Conservation (phyloP, 2,113 vertebrate species). For the Chitala chitala region DNA sequence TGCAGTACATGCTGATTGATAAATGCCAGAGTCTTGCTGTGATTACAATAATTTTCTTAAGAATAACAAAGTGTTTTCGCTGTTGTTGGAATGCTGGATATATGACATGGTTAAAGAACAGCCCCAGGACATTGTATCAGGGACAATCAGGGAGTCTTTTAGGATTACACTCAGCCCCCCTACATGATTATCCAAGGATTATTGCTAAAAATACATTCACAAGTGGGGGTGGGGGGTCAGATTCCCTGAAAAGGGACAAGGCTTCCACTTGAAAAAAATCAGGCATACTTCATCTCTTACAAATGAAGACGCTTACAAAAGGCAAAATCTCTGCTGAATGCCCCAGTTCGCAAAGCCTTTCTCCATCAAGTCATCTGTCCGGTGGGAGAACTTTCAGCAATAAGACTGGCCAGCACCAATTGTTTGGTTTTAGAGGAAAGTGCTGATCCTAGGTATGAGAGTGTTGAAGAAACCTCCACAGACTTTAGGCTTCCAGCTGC, state of each 20-base stretch:
- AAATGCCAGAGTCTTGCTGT: neutral
- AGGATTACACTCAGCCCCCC: constrained; percentile 33
- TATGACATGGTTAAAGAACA: neutral
- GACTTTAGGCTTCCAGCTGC: neutral
- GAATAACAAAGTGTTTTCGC: neutral
- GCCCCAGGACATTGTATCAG: neutral
- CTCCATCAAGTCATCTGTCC: neutral
- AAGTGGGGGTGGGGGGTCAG: neutral
- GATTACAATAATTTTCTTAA: neutral
- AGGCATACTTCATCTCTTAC: neutral
- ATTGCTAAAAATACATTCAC: constrained; percentile 39
- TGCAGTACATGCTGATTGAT: too few relatives aligned
- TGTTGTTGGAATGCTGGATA: neutral
- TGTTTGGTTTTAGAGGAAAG: neutral
- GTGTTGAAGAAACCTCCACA: neutral
- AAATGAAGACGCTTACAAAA: neutral
- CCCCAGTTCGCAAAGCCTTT: neutral
- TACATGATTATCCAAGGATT: constrained; percentile 38
- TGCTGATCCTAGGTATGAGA: neutral
- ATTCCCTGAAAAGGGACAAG: neutral
- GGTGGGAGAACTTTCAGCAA: neutral
- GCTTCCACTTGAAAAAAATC: neutral
- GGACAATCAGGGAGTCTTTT: constrained; percentile 24
- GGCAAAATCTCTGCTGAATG: neutral
- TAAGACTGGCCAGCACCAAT: neutral